Percentiles rank a stretch among this genome's conserved stretches.
These are phyloP conservation scores for Ceratina australensis DNA, from an alignment of 1,140 invertebrate species.

Conservation along the genomic window DNA sequence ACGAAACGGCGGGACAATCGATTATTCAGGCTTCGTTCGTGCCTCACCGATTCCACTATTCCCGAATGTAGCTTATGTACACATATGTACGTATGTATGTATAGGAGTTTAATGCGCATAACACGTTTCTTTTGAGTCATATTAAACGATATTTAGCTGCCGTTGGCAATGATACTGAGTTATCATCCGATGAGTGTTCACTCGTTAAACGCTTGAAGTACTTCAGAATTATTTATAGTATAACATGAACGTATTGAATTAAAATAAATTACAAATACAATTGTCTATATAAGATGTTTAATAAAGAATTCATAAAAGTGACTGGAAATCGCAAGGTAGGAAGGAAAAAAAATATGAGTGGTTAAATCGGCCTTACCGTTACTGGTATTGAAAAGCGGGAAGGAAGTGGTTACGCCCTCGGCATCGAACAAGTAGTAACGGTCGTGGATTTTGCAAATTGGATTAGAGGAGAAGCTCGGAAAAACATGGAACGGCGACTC, in stretches of 20 bases:
- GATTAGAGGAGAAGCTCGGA: slow-evolving; percentile 35
- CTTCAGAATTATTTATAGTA: no score
- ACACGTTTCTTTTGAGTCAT: not conserved
- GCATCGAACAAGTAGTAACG: slow-evolving; percentile 27
- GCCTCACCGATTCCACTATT: not conserved
- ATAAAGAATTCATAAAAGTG: no score
- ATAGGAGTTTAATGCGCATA: not conserved
- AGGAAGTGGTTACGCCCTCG: not conserved
- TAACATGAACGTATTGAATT: no score
- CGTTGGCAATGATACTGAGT: no score
- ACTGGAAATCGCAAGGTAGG: no score
- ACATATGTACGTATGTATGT: no score
- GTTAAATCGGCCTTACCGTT: not conserved
- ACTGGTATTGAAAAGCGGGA: not conserved
- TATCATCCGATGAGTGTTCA: no score
- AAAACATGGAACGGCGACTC: slow-evolving; percentile 35
- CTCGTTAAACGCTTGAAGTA: no score
- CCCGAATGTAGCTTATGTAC: not conserved
- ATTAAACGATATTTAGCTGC: not conserved
- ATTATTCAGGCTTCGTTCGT: slow-evolving; percentile 13
- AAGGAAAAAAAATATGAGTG: no score
- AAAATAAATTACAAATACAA: no score
- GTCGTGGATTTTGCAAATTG: slow-evolving; percentile 43
- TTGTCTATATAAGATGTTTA: no score
- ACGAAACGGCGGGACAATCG: slow-evolving; percentile 9